Base-by-base conservation (phyloP, 2,113 vertebrate genomes). In the Tetrao urogallus region DNA sequence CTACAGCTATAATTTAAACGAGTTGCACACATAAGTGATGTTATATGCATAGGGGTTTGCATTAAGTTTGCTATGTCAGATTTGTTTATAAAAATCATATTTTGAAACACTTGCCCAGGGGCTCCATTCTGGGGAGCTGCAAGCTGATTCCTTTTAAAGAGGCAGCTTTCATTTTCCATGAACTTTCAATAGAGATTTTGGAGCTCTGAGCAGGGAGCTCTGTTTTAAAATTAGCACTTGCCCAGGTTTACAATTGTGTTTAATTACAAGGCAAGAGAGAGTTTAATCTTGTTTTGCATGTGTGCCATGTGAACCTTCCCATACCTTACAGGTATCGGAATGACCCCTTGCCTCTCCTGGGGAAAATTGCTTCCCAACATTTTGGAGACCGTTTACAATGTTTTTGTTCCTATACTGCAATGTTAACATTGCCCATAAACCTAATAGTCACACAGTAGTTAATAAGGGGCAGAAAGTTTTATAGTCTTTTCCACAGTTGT, bases 31-130 rank as follows among this genome's bases (percentile, higher is more conserved):
- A 48, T 81, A 97, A 97, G 92, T 89, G 90, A 94, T 97, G 86
- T 86, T 97, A 82, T 94, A 94, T 95, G 92, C 95, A 97, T 95
- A 96, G 90, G 81, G 78, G 82, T 97, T 97, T 97, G 92, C 96
- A 95, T 96, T 97, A 95, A 96, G 96, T 97, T 98, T 97, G 93
- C 97, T 95, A 90, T 97, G 97, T 97, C 97, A 97, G 81, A 86
- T 97, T 98, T 98, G 97, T 97, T 98, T 98, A 97, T 96, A 97
- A 97, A 98, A 97, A 96, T 95, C 96, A 58, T 97, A 97, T 97
- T 97, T 98, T 98, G 95, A 97, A 97, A 94, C 34, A 43, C 81
- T 97, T 97, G 95, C 96, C 96, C 76, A 82, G 93, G 85, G 96
- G 96, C 96, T 97, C 93, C 5, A 9, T 96, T 97, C 95, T 93